These are phyloP conservation scores for Hormiphora californensis DNA, from an alignment of 37 sponge, comb jelly and placozoan species.

Conservation along the genomic window DNA sequence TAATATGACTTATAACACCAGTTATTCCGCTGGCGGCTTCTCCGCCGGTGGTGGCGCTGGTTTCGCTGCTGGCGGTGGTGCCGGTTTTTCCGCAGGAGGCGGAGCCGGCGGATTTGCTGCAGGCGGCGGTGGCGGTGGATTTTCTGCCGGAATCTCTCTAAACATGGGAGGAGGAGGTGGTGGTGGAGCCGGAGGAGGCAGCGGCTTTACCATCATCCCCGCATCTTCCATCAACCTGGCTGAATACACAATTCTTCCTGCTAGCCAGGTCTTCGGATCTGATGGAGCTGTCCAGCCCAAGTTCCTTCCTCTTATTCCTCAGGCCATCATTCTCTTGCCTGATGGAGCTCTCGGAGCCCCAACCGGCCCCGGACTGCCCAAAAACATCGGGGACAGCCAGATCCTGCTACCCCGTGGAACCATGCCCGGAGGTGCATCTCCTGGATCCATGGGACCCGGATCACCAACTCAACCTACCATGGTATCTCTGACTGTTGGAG, in stretches of 20 bases:
- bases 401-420: neutral
- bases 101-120: neutral
- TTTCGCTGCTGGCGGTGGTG: neutral
- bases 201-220: neutral
- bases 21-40: neutral
- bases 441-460: neutral
- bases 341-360: neutral
- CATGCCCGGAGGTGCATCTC: neutral
- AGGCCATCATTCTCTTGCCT: neutral
- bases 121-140: neutral
- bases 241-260: neutral
- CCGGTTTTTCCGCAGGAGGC: neutral
- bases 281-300: neutral
- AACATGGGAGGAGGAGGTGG: neutral
- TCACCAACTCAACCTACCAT: neutral
- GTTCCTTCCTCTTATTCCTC: neutral
- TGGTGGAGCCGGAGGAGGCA: no score
- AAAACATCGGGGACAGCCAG: neutral
- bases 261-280: neutral
- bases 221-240: neutral
- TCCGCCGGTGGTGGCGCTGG: neutral
- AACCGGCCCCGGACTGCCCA: neutral
- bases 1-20: no score
- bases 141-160: neutral
- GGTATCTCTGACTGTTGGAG: neutral